Percentiles rank a stretch among this genome's conserved stretches.
Conservation (phyloP, 2,888 invertebrate genomes). For the Orthonychiurus folsomi region DNA sequence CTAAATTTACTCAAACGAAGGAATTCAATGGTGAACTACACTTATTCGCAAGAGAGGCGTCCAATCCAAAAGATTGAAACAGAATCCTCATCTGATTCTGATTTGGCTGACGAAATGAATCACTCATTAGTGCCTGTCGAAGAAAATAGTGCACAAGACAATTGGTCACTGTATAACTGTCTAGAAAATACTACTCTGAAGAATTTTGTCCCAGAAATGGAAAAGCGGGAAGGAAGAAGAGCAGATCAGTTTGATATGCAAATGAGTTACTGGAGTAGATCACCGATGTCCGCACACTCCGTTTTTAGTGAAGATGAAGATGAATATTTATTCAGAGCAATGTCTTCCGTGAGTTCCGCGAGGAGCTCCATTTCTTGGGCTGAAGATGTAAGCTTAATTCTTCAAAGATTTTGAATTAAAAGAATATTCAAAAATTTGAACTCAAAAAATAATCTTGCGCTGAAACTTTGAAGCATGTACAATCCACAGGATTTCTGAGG, state of each 20-base stretch:
- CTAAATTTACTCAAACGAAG: neutral
- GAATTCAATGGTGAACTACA: neutral
- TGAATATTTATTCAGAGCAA: slow-evolving; percentile 20
- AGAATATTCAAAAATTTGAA: neutral
- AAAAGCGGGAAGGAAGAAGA: no score
- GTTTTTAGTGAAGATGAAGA: slow-evolving; percentile 6
- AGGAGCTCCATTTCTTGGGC: slow-evolving; percentile 38
- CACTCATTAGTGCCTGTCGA: neutral
- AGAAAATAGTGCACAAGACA: neutral
- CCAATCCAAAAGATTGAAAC: no score
- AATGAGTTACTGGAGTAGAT: neutral
- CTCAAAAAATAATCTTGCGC: neutral
- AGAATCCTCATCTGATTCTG: neutral
- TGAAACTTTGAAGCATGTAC: no score
- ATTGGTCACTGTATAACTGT: neutral
- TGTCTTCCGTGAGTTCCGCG: slow-evolving; percentile 32
- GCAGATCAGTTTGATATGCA: no score
- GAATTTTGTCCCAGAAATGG: no score
- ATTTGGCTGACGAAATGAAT: neutral
- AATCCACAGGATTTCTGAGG: no score
- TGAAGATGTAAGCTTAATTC: slow-evolving; percentile 31
- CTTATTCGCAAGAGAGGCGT: no score
- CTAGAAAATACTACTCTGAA: neutral
- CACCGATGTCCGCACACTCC: neutral
- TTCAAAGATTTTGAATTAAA: neutral